Percentiles rank a stretch among this genome's conserved stretches.
Evolutionary conservation across 2,888 invertebrate species (phyloP).

Genomic region (Eupithecia pulchellata): DNA sequence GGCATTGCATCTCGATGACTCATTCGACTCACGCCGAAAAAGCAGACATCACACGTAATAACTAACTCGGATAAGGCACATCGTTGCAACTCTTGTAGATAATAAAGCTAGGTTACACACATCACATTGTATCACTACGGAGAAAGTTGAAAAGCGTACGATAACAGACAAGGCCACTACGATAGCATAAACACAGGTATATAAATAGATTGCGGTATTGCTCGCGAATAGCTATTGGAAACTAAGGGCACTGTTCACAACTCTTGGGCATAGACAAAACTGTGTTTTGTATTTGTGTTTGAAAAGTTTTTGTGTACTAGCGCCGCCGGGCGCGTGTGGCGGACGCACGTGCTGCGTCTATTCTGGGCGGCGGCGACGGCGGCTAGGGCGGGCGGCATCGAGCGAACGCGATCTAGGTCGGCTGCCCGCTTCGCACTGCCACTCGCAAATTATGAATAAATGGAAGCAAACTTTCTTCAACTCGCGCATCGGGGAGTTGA

Average conservation of each 20-base stretch:
- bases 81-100: slow-evolving; percentile 63
- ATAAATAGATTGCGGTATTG: slow-evolving; percentile 61
- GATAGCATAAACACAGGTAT: slow-evolving; percentile 64
- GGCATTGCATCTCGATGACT: slow-evolving; percentile 72
- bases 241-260: slow-evolving; percentile 54
- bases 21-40: slow-evolving; percentile 57
- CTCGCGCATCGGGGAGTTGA: slow-evolving; percentile 22
- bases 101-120: slow-evolving; percentile 57
- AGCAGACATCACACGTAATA: slow-evolving; percentile 53
- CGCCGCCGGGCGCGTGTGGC: slow-evolving; percentile 58
- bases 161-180: slow-evolving; percentile 77
- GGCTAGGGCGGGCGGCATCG: slow-evolving; percentile 69
- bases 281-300: slow-evolving; percentile 45
- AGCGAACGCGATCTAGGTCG: slow-evolving; percentile 81
- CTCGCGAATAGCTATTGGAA: slow-evolving; percentile 25
- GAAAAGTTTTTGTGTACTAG: slow-evolving; percentile 40
- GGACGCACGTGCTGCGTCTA: slow-evolving; percentile 84
- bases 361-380: slow-evolving; percentile 71
- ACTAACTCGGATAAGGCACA: slow-evolving; percentile 74
- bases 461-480: slow-evolving; percentile 38
- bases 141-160: slow-evolving; percentile 60
- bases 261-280: slow-evolving; percentile 34
- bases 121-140: slow-evolving; percentile 51
- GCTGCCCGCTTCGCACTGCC: slow-evolving; percentile 54
- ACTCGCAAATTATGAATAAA: slow-evolving; percentile 39